A percentile compares a stretch with the other conserved stretches of the same genome.
These are phyloP conservation scores for Ciona savignyi DNA, from an alignment of 23 tunicate species.

Conservation along the genomic window DNA sequence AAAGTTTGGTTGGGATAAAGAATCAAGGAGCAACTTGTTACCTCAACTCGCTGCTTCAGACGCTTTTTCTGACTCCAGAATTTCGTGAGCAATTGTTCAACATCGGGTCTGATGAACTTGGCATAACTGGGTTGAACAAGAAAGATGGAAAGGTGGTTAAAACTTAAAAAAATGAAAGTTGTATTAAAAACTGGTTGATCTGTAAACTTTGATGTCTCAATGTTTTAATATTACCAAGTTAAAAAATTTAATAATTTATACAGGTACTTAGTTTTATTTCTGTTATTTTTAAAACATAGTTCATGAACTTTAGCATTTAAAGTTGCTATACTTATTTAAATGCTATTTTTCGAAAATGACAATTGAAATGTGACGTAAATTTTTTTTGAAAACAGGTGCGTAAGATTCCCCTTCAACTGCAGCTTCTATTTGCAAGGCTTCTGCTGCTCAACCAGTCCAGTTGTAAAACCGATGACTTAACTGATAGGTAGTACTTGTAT, in stretches of 20 bases:
- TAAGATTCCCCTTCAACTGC: slow-evolving; percentile 39
- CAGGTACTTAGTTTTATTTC: too few species aligned
- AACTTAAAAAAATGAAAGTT: too few species aligned
- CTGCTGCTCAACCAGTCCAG: slow-evolving; percentile 27
- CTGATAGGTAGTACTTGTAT: too few species aligned
- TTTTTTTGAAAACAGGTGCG: slow-evolving; percentile 11
- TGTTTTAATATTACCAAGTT: too few species aligned
- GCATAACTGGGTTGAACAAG: slow-evolving; percentile 22
- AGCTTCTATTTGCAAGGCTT: slow-evolving; percentile 43
- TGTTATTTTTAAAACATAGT: too few species aligned
- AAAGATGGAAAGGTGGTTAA: slow-evolving; percentile 22
- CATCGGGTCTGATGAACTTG: slow-evolving; percentile 35
- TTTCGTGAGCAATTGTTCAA: slow-evolving; percentile 30
- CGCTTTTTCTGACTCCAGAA: slow-evolving; percentile 41
- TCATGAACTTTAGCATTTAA: too few species aligned
- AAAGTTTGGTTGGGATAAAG: slow-evolving; percentile 29
- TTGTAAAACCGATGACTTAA: slow-evolving; percentile 31
- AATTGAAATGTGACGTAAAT: too few species aligned
- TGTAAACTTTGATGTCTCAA: too few species aligned
- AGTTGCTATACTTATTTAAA: too few species aligned
- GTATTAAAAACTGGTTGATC: too few species aligned
- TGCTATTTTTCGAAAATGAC: too few species aligned
- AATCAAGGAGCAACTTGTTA: slow-evolving; percentile 61
- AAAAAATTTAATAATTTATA: too few species aligned
- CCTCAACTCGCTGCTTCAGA: slow-evolving; percentile 40